Evolutionary conservation across 2,113 vertebrate genomes (phyloP).

Genomic region (Todiramphus chloris): DNA sequence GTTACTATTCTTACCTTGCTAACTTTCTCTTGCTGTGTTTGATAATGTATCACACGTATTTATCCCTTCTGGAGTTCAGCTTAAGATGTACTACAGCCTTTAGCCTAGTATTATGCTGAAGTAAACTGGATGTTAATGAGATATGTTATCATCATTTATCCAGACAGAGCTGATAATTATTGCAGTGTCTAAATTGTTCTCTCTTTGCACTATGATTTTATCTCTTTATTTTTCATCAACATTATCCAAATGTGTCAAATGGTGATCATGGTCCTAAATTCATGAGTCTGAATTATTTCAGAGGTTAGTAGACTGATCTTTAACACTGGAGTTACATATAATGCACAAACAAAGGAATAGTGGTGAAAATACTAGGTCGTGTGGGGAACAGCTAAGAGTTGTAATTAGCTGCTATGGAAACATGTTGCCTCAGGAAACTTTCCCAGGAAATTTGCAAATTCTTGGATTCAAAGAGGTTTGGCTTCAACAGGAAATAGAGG

Average conservation of each 20-base stretch:
- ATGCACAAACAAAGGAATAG: neutral
- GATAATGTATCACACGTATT: neutral
- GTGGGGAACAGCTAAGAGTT: fast-evolving
- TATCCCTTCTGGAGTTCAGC: neutral
- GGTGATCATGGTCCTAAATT: neutral
- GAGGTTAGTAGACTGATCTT: neutral
- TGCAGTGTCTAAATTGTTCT: neutral
- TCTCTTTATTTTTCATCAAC: neutral
- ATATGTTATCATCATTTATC: neutral
- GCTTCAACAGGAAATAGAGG: neutral
- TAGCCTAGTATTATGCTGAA: neutral
- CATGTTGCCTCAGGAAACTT: neutral
- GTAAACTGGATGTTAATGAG: neutral
- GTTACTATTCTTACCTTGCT: neutral
- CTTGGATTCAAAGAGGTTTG: neutral
- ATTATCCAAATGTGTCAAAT: neutral
- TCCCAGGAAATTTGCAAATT: neutral
- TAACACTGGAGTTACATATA: neutral
- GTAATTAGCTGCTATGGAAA: neutral
- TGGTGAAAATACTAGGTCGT: neutral
- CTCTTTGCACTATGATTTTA: neutral
- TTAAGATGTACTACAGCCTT: neutral
- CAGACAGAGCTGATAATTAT: neutral
- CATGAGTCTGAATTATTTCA: neutral
- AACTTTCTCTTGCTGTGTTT: neutral